Evolutionary conservation across 2,888 invertebrate genomes (phyloP), one percentile per base, ranked within the genome.

Genomic region (Lasioglossum marginatum): DNA sequence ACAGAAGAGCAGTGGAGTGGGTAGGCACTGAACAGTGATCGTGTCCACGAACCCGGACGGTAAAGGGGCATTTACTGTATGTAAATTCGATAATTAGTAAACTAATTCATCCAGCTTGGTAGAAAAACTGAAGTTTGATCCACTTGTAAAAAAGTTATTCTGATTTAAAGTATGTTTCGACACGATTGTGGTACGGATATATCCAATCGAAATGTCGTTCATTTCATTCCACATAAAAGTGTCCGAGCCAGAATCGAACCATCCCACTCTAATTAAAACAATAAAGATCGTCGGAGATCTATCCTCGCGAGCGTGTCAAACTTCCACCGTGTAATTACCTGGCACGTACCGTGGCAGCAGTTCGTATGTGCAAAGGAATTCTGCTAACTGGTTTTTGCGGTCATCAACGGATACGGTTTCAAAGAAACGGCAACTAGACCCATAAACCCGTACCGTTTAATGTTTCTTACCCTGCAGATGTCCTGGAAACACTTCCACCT

Each of bases 331-430:
- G 63, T 37, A 68, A 68, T 68, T 68, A 68, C 68, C 23, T 68
- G 4, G 4, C 68, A 23, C 23, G 68, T 23, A 19, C 19, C 16
- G 23, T 10, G 4, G 57, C 12, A 23, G 23, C 70, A n/a, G 14
- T 40, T 70, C 40, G 70, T 70, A 40, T 14, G 37, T n/a, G 37
- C 40, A n/a, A 70, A 40, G 40, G 37, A 40, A 70, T 70, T n/a
- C 40, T 12, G 40, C n/a, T 40, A 70, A 68, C 68, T 37, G 37
- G 70, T 70, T 40, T 70, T 70, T 40, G n/a, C 70, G 23, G 70
- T 70, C 70, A 40, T 40, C 70, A 70, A 40, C 40, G 12, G 70
- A 40, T 40, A 70, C 70, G 23, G 14, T 40, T n/a, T n/a, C 14
- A 40, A 40, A 40, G 70, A 70, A 70, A 40, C 37, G n/a, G 23